Evolutionary conservation across 35 echinoderm and acorn worm species (phyloP).

Genomic region (Ophiothrix spiculata): DNA sequence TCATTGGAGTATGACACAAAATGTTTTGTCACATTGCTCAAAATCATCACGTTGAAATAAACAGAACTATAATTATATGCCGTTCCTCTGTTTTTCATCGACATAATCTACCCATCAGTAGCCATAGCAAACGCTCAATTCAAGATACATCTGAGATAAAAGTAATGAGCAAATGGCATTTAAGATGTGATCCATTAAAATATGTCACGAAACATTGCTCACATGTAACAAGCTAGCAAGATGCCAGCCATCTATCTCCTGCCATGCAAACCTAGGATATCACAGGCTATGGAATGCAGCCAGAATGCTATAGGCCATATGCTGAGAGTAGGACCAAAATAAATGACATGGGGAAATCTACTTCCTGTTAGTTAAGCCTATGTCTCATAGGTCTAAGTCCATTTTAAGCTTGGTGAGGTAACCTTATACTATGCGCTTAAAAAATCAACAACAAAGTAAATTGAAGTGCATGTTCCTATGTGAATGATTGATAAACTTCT

Average conservation of each 20-base stretch:
- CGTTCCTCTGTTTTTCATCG: background rate
- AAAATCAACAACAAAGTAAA: too few relatives aligned
- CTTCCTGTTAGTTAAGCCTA: background rate
- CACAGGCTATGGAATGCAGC: background rate
- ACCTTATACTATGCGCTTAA: too few relatives aligned
- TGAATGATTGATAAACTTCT: too few relatives aligned
- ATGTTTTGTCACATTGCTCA: background rate
- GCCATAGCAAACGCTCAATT: too few relatives aligned
- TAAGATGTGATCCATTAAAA: constrained; percentile 8
- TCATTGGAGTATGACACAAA: background rate
- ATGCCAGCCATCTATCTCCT: too few relatives aligned
- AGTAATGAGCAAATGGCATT: background rate
- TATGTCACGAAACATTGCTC: background rate
- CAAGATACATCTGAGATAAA: background rate
- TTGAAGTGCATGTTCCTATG: too few relatives aligned
- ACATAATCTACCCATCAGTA: background rate
- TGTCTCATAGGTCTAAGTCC: background rate
- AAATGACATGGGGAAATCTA: background rate
- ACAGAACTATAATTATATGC: too few relatives aligned
- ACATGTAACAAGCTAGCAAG: constrained; percentile 2
- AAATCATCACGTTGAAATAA: too few relatives aligned
- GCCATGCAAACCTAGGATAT: too few relatives aligned
- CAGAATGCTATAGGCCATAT: background rate
- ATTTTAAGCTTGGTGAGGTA: too few relatives aligned
- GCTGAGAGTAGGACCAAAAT: background rate